Percentiles rank a stretch among this genome's conserved stretches.
phyloP scores from a whole-genome alignment of 2,888 invertebrate genomes.

The Notodromas monacha region DNA sequence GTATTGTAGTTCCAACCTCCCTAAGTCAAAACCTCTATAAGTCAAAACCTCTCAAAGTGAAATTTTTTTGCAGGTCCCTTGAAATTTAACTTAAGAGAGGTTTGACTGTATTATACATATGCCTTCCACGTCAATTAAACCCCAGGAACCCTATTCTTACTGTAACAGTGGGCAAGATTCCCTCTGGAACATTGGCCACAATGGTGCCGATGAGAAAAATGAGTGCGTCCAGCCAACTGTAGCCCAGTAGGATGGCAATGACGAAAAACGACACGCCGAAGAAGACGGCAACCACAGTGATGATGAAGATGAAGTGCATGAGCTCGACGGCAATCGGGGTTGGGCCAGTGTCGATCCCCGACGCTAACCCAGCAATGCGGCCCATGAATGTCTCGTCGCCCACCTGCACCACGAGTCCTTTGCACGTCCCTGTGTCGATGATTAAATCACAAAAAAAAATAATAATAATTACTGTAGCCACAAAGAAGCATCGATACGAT shows the following conservation, averaged over 20 bases:
- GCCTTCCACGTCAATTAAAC: too few species aligned
- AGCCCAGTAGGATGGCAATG: slow-evolving; percentile 11
- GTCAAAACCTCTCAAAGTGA: too few species aligned
- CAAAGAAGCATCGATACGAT: too few species aligned
- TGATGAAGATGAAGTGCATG: slow-evolving; percentile 21
- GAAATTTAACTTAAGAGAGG: too few species aligned
- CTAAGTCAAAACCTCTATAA: too few species aligned
- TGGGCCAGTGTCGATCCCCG: slow-evolving; percentile 15
- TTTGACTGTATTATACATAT: too few species aligned
- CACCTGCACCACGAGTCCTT: slow-evolving; percentile 13
- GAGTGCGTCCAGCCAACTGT: slow-evolving; percentile 11
- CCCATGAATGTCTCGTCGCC: slow-evolving; percentile 15
- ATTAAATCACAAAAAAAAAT: not conserved
- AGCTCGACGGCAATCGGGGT: slow-evolving; percentile 22
- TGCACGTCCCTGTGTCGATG: slow-evolving; percentile 10
- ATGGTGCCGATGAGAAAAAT: slow-evolving; percentile 12
- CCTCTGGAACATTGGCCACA: slow-evolving; percentile 13
- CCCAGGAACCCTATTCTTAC: too few species aligned
- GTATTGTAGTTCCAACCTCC: too few species aligned
- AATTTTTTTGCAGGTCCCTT: too few species aligned
- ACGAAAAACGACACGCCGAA: slow-evolving; percentile 10
- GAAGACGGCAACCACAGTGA: slow-evolving; percentile 12
- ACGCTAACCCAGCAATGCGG: slow-evolving; percentile 13
- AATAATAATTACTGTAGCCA: too few species aligned
- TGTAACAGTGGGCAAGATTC: slow-evolving; percentile 10